Evolutionary conservation across 2,888 invertebrate genomes (phyloP).

Genomic region (Chrysina gloriosa): DNA sequence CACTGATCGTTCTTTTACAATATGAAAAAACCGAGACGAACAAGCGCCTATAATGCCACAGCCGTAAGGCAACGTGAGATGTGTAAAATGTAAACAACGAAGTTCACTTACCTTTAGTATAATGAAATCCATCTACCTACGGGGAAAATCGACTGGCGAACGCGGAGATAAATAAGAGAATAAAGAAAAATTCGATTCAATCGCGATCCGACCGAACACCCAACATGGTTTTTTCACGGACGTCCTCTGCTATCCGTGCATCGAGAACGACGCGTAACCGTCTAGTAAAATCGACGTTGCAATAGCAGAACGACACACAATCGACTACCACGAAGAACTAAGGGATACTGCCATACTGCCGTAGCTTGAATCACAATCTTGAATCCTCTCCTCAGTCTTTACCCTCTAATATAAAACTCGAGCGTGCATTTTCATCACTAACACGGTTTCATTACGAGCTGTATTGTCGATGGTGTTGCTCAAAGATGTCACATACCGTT

Average conservation of each 20-base stretch:
- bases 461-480: conserved; percentile 51
- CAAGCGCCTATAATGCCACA: not conserved
- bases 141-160: conserved; percentile 9
- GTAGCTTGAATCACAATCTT: conserved; percentile 24
- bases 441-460: conserved; percentile 48
- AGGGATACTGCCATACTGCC: conserved; percentile 26
- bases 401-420: conserved; percentile 24
- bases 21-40: too few species aligned
- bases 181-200: not conserved
- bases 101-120: conserved; percentile 53
- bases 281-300: conserved; percentile 23
- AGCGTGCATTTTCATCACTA: conserved; percentile 44
- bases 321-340: conserved; percentile 28
- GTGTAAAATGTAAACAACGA: conserved; percentile 35
- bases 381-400: conserved; percentile 12
- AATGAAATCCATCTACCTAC: conserved; percentile 54
- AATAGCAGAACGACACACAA: not conserved
- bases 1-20: too few species aligned
- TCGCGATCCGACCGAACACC: not conserved
- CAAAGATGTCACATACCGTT: conserved; percentile 35
- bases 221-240: conserved; percentile 15
- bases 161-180: not conserved
- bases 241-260: not conserved
- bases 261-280: conserved; percentile 10
- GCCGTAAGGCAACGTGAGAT: not conserved